Evolutionary conservation across 1,140 invertebrate species (phyloP), one percentile per base, ranked within the genome.

Genomic region (Tetramorium simillimum): DNA sequence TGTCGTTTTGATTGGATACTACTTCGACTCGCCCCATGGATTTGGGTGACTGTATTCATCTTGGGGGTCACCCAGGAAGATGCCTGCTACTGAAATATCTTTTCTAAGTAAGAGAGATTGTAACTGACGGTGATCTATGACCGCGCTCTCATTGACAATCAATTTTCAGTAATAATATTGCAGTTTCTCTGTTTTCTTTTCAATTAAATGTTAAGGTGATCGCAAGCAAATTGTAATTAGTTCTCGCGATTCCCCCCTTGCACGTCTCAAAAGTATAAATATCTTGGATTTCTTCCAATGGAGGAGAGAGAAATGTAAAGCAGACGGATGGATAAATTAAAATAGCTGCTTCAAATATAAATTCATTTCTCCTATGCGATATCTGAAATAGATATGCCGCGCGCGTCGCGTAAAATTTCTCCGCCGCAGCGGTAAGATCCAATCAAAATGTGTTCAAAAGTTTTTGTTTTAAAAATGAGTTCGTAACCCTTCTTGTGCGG

Each of bases 31-130:
- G 18, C 18, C 56, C 21, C 28, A 40, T 72, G 16, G 43, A 72
- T 86, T 82, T 62, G 18, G 53, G 65, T 14, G 28, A 82, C 51
- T 58, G 28, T 72, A 67, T 82, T 81, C 62, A 82, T 82, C 33
- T 70, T 67, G 10, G 40, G 49, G 40, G 49, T 81, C 63, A 63
- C 49, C 81, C 33, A 49, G 53, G 67, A 63, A 60, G 6, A 70
- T 63, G 78, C n/a, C 58, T 51, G 40, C 33, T 43, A 28, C 58
- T 28, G 63, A 86, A 81, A 86, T 14, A 65, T 53, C n/a, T 56
- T 70, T 24, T 53, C 53, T 46, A 75, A 33, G 53, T 56, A 65
- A 18, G 21, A 81, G 21, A 72, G 37, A 49, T 69, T 87, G 69
- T 62, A 62, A 60, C 60, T 33, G 62, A 76, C 40, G 62, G 14